These are phyloP conservation scores for Pelodytes ibericus DNA, from an alignment of 2,797 vertebrate genomes.

Conservation along the genomic window DNA sequence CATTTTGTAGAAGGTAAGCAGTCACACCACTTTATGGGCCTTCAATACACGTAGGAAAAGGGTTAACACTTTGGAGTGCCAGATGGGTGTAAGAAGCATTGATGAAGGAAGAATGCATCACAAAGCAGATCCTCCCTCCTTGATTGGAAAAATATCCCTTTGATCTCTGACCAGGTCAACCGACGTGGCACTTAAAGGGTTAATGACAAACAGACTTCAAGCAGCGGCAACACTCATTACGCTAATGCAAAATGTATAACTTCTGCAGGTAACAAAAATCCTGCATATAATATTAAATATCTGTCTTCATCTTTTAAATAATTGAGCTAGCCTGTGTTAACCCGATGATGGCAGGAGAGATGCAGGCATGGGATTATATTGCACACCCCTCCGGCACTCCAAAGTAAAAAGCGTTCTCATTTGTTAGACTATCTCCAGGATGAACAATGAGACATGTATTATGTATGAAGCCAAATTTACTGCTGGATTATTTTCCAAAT, in stretches of 20 bases:
- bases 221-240: neutral
- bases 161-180: neutral
- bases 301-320: conserved; percentile 24
- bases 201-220: neutral
- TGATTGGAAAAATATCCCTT: neutral
- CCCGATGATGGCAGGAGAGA: neutral
- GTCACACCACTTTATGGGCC: neutral
- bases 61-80: neutral
- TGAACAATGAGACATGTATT: conserved; percentile 69
- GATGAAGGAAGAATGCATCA: neutral
- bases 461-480: conserved; percentile 70
- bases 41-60: neutral
- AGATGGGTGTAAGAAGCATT: neutral
- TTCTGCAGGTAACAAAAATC: conserved; percentile 36
- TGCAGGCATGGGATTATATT: neutral
- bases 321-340: conserved; percentile 70
- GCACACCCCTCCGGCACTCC: neutral
- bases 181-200: neutral
- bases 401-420: conserved; percentile 73
- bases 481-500: conserved; percentile 62
- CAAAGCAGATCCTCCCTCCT: neutral
- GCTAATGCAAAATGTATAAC: neutral
- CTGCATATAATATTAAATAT: conserved; percentile 21
- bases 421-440: conserved; percentile 77
- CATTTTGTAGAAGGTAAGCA: too few species aligned